Conservation (phyloP, 1,140 invertebrate genomes). For the Riptortus pedestris region DNA sequence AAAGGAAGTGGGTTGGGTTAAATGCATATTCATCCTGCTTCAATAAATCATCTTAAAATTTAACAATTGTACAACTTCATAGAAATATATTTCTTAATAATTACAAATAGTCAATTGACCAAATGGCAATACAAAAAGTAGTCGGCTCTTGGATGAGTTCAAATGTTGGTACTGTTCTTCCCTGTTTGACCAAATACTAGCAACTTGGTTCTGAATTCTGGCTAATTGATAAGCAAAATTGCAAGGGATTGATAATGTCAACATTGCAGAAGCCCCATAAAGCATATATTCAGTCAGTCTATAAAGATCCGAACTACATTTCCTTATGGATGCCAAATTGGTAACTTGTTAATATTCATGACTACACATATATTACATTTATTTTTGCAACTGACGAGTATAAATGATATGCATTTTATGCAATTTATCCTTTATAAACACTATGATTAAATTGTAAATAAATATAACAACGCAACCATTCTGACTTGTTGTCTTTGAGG, state of each 20-base stretch:
- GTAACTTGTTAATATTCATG: not conserved
- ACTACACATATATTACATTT: not conserved
- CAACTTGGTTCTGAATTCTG: no score
- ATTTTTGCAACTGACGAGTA: not conserved
- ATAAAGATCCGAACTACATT: slow-evolving; percentile 3
- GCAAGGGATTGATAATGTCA: no score
- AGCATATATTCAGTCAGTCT: no score
- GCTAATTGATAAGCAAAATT: no score
- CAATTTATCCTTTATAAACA: not conserved
- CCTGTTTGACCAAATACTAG: no score
- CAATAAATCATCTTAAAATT: slow-evolving; percentile 15
- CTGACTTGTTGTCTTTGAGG: not conserved
- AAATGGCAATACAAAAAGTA: not conserved
- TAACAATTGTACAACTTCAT: slow-evolving; percentile 9
- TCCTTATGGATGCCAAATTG: slow-evolving; percentile 13
- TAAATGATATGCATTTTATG: slow-evolving; percentile 11
- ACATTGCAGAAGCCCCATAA: no score
- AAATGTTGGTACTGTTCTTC: no score
- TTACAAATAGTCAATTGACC: not conserved
- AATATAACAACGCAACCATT: slow-evolving; percentile 13
- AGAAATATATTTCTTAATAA: slow-evolving; percentile 1
- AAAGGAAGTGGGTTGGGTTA: slow-evolving; percentile 8
- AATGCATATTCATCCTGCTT: slow-evolving; percentile 10
- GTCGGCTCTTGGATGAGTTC: not conserved
- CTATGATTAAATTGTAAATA: slow-evolving; percentile 11